These are phyloP conservation scores for Amblyopsis hoosieri DNA, from an alignment of 2,797 vertebrate species.

Conservation along the genomic window DNA sequence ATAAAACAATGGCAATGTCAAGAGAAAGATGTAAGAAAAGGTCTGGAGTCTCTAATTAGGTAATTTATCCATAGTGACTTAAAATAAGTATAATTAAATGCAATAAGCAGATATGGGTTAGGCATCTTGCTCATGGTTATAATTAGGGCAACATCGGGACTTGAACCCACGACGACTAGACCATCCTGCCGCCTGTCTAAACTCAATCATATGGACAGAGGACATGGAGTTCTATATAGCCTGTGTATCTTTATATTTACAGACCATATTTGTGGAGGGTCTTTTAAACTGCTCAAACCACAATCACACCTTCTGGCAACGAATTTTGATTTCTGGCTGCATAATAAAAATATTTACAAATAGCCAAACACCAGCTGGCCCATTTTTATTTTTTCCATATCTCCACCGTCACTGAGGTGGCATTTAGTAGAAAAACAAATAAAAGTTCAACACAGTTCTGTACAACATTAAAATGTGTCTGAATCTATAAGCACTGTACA, in stretches of 20 bases:
- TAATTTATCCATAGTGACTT: no score
- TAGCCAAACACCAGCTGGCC: slow-evolving; percentile 9
- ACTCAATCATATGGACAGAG: slow-evolving; percentile 3
- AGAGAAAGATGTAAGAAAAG: no score
- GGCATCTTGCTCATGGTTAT: no score
- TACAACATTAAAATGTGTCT: slow-evolving; percentile 14
- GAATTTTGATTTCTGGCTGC: slow-evolving; percentile 20
- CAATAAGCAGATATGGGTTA: no score
- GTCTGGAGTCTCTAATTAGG: no score
- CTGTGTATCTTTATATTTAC: slow-evolving; percentile 28
- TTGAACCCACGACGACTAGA: no score
- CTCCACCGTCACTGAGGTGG: slow-evolving; percentile 19
- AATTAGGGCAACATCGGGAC: no score
- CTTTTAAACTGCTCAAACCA: slow-evolving; percentile 15
- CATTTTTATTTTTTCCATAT: slow-evolving; percentile 2
- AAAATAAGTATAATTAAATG: no score
- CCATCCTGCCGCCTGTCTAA: no score
- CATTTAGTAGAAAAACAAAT: slow-evolving; percentile 6
- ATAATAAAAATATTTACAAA: slow-evolving; percentile 52
- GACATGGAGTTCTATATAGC: slow-evolving; percentile 37
- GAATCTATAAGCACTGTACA: no score
- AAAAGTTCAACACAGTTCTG: slow-evolving; percentile 15
- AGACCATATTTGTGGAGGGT: slow-evolving; percentile 25
- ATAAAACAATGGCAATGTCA: background rate
- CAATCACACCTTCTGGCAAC: slow-evolving; percentile 32